Evolutionary conservation across 2,797 vertebrate genomes (phyloP).

Genomic region (Myotis pilosus): DNA sequence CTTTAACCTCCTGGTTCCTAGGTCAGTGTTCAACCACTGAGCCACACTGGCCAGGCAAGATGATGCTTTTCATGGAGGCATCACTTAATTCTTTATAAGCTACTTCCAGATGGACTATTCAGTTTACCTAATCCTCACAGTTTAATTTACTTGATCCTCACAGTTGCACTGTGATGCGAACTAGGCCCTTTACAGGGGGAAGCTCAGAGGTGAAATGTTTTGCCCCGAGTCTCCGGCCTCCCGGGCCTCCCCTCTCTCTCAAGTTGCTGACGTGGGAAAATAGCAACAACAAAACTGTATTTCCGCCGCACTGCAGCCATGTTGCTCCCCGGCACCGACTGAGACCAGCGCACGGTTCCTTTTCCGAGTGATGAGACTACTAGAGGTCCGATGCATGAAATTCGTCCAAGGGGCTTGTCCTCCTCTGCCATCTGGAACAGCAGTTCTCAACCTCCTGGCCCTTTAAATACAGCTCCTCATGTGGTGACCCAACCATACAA

Average conservation of each 20-base stretch:
- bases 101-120: background rate
- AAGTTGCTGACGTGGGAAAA: background rate
- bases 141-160: background rate
- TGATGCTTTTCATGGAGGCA: background rate
- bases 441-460: no score
- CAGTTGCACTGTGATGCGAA: background rate
- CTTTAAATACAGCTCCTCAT: no score
- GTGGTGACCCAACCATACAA: no score
- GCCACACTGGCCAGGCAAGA: no score
- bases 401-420: no score
- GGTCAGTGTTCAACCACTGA: no score
- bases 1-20: no score
- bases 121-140: background rate
- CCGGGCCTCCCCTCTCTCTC: background rate
- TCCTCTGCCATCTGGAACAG: no score
- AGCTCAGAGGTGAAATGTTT: background rate
- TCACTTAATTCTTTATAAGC: background rate
- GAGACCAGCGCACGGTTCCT: background rate
- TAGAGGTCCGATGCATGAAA: no score
- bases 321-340: background rate
- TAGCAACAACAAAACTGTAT: background rate
- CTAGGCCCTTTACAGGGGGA: background rate
- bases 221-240: background rate
- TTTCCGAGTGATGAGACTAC: background rate
- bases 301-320: background rate